Base-by-base conservation (phyloP, 1,140 invertebrate genomes). In the Heliconius hermathena region DNA sequence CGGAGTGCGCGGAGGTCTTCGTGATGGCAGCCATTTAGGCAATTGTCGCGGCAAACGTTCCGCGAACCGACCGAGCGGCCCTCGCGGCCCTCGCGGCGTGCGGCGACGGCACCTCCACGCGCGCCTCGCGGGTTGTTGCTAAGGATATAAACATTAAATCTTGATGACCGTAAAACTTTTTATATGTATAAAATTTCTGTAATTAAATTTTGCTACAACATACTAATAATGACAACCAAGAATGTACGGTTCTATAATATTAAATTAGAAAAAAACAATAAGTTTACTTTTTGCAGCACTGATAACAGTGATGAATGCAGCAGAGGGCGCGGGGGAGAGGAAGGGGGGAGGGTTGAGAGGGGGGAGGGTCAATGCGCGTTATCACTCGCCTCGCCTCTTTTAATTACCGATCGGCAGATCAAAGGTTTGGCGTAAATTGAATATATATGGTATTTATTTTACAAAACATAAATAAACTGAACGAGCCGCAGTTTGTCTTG, bases 11-110 rank as follows among this genome's bases (percentile, higher is more conserved):
- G 41, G 41, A 46, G 41, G 54, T 57, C 9, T 57, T n/a, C 54
- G 54, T 57, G 54, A n/a, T 22, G 16, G 54, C 8, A 8, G 3
- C 8, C 54, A 57, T 57, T 57, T 22, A 57, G 54, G n/a, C 20
- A 57, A 22, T 57, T 57, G 54, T 57, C n/a, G 54, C n/a, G n/a
- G n/a, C n/a, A 57, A 57, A 22, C n/a, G 54, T 57, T 57, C 54
- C n/a, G n/a, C 54, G 54, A 57, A 57, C 54, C 54, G 54, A 9
- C 22, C 9, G 54, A 57, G 54, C n/a, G 54, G 33, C 8, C 33
- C 33, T 33, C 33, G 29, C 29, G 29, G 29, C 2, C 49, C 49
- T 16, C 49, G 49, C 49, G 41, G 41, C 41, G 11, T 13, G 41
- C 41, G 11, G 11, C 41, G 41, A 16, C 41, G 13, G 33, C 33